These are phyloP conservation scores for Synanthedon tipuliformis DNA, from an alignment of 2,888 invertebrate species.

Conservation along the genomic window DNA sequence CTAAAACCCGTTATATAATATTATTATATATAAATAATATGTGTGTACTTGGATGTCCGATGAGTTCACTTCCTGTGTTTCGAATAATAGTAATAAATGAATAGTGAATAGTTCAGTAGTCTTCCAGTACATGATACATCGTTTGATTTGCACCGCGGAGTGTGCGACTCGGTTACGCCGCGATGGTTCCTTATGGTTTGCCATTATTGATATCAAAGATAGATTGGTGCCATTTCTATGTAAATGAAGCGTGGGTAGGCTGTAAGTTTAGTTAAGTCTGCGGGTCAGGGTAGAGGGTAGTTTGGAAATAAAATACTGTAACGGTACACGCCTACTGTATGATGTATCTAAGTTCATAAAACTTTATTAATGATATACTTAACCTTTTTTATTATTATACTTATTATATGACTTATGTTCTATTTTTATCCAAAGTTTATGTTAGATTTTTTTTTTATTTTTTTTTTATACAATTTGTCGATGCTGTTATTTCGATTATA, in stretches of 20 bases:
- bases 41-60: conserved; percentile 9
- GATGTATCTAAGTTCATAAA: too few relatives aligned
- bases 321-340: conserved; percentile 38
- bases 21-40: conserved; percentile 16
- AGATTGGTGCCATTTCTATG: conserved; percentile 70
- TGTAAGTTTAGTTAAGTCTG: conserved; percentile 67
- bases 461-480: conserved; percentile 17
- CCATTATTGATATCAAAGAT: conserved; percentile 70
- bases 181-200: conserved; percentile 67
- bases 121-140: conserved; percentile 62
- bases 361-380: too few relatives aligned
- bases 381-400: conserved; percentile 9
- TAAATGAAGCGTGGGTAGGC: conserved; percentile 56
- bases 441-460: conserved; percentile 24
- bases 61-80: conserved; percentile 38
- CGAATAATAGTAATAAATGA: conserved; percentile 51
- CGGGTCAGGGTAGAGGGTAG: conserved; percentile 70
- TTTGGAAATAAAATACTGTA: conserved; percentile 63
- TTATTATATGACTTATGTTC: conserved; percentile 31
- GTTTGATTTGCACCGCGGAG: conserved; percentile 27
- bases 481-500: conserved; percentile 40
- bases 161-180: conserved; percentile 44
- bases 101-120: conserved; percentile 66
- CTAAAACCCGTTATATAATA: conserved; percentile 30
- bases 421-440: conserved; percentile 19